Base-by-base conservation (phyloP, 1,140 invertebrate species). In the Cherax destructor region DNA sequence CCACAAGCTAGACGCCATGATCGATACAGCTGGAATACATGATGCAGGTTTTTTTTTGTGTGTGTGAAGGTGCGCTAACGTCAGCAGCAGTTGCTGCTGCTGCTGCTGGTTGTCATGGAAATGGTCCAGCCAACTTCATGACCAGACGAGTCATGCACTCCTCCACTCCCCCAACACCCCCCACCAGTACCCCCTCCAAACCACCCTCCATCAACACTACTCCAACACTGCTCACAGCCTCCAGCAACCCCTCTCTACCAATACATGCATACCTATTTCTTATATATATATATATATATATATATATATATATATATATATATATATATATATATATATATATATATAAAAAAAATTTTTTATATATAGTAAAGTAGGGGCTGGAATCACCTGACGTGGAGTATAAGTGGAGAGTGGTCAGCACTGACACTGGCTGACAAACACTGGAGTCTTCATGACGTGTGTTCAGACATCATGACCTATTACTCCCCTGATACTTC, bases 21-120 rank as follows among this genome's bases (percentile, higher is more conserved):
- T 74, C 69, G 18, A 74, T 74, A 30, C 21, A 30, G 24, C 5
- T 74, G n/a, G n/a, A 74, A 74, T 74, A 21, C n/a, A 24, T 74
- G 6, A 74, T 74, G 69, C 69, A 30, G n/a, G 24, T 21, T 74
- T 74, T 74, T n/a, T n/a, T 41, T 41, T 74, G 69, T 74, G 69
- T 65, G n/a, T 24, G 11, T 6, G 69, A 9, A n/a, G 6, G 24
- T 6, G 5, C 6, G 69, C 18, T 5, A 16, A 4, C 18, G 61
- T 65, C 61, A 21, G 61, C 61, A 16, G 61, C n/a, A 5, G 5
- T 5, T 4, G 69, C 69, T 4, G 21, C 69, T 4, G 69, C 69
- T 9, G 69, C 69, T 74, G n/a, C 69, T 74, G 5, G 69, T 74
- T 74, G 69, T 74, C 69, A 74, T 74, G 69, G 69, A 30, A 74